Conservation (phyloP, 1,140 invertebrate species). For the Apis cerana region DNA sequence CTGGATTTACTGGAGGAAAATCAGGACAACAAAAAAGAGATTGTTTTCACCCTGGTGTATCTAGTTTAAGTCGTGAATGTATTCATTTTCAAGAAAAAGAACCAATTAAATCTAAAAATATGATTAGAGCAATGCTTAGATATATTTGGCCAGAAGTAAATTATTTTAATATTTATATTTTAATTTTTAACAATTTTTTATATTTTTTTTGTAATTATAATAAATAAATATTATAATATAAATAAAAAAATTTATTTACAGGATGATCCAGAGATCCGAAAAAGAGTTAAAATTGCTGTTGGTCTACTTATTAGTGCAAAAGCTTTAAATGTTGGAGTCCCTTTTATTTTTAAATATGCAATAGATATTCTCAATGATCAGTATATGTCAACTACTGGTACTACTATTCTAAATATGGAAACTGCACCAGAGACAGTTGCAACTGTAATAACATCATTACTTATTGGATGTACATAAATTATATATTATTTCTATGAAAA, state of each 20-base stretch:
- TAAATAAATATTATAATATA: conserved; percentile 16
- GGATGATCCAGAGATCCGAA: conserved; percentile 90
- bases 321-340: conserved; percentile 95
- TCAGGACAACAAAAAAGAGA: conserved; percentile 86
- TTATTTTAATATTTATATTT: conserved; percentile 32
- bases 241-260: conserved; percentile 71
- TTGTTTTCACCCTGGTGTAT: conserved; percentile 95
- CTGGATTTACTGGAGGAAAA: conserved; percentile 75
- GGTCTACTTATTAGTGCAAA: conserved; percentile 91
- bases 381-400: conserved; percentile 76
- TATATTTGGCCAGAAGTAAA: conserved; percentile 97
- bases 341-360: conserved; percentile 98
- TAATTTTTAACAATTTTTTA: too few relatives aligned
- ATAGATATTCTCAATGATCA: conserved; percentile 93
- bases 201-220: too few relatives aligned
- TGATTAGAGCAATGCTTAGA: conserved; percentile 92
- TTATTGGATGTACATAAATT: conserved; percentile 93
- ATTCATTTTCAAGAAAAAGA: conserved; percentile 83
- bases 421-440: conserved; percentile 88
- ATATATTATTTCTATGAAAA: background rate
- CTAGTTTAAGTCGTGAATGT: conserved; percentile 85
- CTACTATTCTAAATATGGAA: conserved; percentile 84
- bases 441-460: conserved; percentile 88
- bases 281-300: conserved; percentile 92
- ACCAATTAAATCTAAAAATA: conserved; percentile 87